Percentiles rank a stretch among this genome's conserved stretches.
Conservation (phyloP, 53 echinoderm and acorn worm species). For the Holothuria scabra region DNA sequence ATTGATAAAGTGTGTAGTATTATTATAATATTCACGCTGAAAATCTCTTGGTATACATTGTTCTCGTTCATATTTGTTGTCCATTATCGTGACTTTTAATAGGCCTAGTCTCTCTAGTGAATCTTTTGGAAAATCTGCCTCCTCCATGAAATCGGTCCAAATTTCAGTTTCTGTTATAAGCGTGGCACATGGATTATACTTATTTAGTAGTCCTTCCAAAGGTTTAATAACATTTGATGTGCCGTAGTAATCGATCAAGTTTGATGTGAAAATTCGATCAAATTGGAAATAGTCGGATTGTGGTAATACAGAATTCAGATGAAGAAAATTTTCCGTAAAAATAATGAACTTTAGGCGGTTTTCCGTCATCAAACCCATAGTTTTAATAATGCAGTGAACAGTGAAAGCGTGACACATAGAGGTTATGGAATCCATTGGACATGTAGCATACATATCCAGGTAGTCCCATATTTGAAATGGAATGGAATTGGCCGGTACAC, state of each 20-base stretch:
- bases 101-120: not conserved
- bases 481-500: conserved; percentile 1
- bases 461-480: conserved; percentile 48
- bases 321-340: not conserved
- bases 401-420: conserved; percentile 29
- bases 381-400: not conserved
- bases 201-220: conserved; percentile 19
- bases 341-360: not conserved
- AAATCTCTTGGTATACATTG: too few species aligned
- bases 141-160: not conserved
- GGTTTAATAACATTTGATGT: not conserved
- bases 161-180: conserved; percentile 24
- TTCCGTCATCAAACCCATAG: not conserved
- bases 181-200: conserved; percentile 2
- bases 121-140: not conserved
- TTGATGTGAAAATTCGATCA: conserved; percentile 37
- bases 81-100: not conserved
- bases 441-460: not conserved
- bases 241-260: conserved; percentile 20
- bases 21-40: conserved; percentile 53
- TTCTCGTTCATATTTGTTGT: not conserved
- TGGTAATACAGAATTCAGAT: not conserved
- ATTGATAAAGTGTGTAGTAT: conserved; percentile 68
- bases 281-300: not conserved
- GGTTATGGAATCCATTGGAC: not conserved